These are phyloP conservation scores for Pteropus alecto DNA, from an alignment of 2,113 vertebrate genomes.

Conservation along the genomic window DNA sequence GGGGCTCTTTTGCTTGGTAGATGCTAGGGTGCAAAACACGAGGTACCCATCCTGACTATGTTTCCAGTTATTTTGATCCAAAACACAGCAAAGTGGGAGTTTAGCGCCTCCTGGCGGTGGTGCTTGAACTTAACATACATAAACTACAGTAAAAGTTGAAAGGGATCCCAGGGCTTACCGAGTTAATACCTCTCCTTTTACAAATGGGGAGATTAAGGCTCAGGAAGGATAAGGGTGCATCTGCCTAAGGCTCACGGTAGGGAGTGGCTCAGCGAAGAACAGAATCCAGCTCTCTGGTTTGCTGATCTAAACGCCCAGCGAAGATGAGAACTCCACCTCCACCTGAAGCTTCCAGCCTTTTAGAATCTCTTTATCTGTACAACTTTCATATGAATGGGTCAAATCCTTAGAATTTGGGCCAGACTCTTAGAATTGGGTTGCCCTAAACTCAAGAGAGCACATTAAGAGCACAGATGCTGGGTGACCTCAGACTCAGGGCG, in stretches of 20 bases:
- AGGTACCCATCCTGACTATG: neutral
- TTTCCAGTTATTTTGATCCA: neutral
- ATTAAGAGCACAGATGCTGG: neutral
- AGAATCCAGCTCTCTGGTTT: neutral
- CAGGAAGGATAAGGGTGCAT: neutral
- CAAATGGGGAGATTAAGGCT: neutral
- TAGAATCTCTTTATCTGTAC: neutral
- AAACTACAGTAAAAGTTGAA: fast-evolving
- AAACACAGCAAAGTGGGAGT: neutral
- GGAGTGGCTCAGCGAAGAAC: neutral
- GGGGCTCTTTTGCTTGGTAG: neutral
- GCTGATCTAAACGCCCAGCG: neutral
- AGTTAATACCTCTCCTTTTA: neutral
- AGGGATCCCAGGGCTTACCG: neutral
- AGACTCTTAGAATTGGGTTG: neutral
- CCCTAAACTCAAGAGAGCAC: neutral
- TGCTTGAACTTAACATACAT: neutral
- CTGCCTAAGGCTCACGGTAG: neutral
- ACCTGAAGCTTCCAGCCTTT: neutral
- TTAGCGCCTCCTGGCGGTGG: slow-evolving; percentile 70
- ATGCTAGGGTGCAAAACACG: neutral
- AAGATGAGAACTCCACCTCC: neutral
- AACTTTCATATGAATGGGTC: neutral
- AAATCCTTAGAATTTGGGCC: neutral
- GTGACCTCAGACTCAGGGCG: neutral